Evolutionary conservation across 2,888 invertebrate species (phyloP).

Genomic region (Leptopterna dolabrata): DNA sequence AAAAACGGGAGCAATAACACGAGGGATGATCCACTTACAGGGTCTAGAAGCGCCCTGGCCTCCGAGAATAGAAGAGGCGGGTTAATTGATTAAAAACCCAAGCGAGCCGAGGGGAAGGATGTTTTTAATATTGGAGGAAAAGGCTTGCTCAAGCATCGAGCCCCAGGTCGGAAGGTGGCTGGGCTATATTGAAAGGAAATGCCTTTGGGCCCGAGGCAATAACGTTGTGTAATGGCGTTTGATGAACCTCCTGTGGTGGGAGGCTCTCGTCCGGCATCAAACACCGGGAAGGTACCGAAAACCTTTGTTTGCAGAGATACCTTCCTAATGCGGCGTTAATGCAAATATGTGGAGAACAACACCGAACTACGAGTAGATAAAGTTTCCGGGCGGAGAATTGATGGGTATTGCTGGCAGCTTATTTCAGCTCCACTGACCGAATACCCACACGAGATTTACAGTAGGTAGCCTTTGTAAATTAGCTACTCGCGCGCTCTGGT

Average conservation of each 20-base stretch:
- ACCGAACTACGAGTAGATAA: neutral
- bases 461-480: no score
- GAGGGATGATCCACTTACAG: neutral
- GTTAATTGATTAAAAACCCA: neutral
- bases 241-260: neutral
- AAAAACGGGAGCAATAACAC: neutral
- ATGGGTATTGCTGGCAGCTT: no score
- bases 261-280: neutral
- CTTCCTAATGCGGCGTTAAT: neutral
- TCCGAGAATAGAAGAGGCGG: neutral
- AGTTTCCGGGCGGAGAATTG: neutral
- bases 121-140: constrained; percentile 7
- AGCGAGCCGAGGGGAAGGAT: neutral
- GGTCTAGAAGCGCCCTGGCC: neutral
- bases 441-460: no score
- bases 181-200: constrained; percentile 7
- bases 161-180: constrained; percentile 14
- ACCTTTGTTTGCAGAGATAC: neutral
- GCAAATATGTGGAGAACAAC: neutral
- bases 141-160: neutral
- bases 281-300: neutral
- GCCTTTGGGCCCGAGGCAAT: neutral
- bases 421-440: no score
- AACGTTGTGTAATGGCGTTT: neutral
- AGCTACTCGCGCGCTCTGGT: no score